Percentiles rank a stretch among this genome's conserved stretches.
Conservation (phyloP, 1,140 invertebrate genomes). For the Cyclargus thomasi region DNA sequence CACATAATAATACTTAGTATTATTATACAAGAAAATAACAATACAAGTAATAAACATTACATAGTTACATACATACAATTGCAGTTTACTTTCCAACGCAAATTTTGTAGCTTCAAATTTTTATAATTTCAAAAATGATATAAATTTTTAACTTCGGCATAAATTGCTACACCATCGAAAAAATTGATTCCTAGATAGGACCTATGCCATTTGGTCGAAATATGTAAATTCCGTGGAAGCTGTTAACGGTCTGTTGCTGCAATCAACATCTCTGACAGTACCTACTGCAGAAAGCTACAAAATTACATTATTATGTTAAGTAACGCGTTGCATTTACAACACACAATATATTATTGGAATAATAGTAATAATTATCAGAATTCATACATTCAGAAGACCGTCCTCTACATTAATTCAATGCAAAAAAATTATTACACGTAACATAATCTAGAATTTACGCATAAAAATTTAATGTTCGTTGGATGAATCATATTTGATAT, state of each 20-base stretch:
- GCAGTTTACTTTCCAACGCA: background rate
- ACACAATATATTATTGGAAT: background rate
- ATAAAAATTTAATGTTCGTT: conserved; percentile 38
- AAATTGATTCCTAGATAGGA: no score
- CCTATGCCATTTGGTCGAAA: no score
- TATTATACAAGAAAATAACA: conserved; percentile 64
- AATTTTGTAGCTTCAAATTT: background rate
- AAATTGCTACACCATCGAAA: no score
- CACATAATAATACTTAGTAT: conserved; percentile 58
- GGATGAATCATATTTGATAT: background rate
- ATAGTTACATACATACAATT: no score
- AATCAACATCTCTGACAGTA: no score
- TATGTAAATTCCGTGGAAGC: no score
- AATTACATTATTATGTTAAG: no score
- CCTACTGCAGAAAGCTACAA: no score
- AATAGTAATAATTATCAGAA: background rate
- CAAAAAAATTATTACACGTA: conserved; percentile 40
- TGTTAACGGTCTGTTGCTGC: no score
- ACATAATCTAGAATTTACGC: conserved; percentile 35
- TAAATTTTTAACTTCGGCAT: no score
- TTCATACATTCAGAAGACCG: background rate
- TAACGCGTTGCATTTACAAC: background rate
- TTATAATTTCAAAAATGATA: no score
- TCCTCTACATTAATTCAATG: background rate
- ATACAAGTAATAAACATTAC: conserved; percentile 42